Percentiles rank a stretch among this genome's conserved stretches.
phyloP scores from a whole-genome alignment of 2,113 vertebrate species.

The Bufo bufo region DNA sequence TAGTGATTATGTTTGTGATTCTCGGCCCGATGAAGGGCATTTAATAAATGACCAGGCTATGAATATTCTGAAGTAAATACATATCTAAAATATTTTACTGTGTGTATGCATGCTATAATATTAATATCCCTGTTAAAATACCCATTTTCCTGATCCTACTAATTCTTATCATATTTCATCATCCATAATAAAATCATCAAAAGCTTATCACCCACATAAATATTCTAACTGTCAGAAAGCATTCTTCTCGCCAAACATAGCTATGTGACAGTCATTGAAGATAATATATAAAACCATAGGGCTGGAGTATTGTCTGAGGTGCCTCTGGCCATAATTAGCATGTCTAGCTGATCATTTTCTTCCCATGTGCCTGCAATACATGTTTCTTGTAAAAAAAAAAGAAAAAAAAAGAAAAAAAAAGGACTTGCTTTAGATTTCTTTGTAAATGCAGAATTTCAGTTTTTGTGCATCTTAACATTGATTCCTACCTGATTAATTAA shows the following conservation, averaged over 20 bases:
- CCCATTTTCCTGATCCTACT: neutral
- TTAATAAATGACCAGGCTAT: too few species aligned
- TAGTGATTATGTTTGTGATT: too few species aligned
- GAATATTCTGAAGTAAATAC: too few species aligned
- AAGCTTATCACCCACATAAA: neutral
- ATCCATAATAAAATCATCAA: neutral
- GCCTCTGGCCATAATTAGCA: neutral
- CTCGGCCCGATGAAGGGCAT: too few species aligned
- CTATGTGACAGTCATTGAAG: constrained; percentile 13
- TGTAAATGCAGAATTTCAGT: neutral
- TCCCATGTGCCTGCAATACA: neutral
- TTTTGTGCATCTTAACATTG: neutral
- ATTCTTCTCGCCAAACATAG: neutral
- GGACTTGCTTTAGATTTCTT: neutral
- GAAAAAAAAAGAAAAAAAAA: neutral
- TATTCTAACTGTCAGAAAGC: neutral
- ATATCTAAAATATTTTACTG: too few species aligned
- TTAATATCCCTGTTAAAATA: too few species aligned
- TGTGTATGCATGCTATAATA: too few species aligned
- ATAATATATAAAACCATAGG: neutral
- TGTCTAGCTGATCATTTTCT: neutral
- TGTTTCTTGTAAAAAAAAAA: neutral
- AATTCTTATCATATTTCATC: neutral
- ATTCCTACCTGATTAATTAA: neutral
- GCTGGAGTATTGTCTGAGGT: neutral